Base-by-base conservation (phyloP, 2,113 vertebrate species). In the Mus pahari region DNA sequence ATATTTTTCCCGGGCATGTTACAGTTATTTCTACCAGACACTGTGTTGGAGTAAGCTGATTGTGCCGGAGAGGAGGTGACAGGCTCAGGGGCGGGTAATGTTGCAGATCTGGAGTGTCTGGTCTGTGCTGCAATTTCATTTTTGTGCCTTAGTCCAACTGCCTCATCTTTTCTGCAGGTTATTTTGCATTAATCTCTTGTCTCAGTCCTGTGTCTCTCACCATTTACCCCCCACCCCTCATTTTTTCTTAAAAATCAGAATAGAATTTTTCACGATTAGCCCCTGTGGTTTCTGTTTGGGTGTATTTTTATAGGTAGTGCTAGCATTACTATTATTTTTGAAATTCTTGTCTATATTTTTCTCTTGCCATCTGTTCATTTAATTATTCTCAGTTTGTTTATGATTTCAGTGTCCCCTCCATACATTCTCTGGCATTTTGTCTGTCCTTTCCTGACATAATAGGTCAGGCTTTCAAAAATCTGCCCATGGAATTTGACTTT, bases 361-460 rank as follows among this genome's bases (percentile, higher is more conserved):
- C 86, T 45, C 0, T 95, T 94, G 90, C 96, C 97, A 97, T 98
- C 97, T 98, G 97, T 94, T 96, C 73, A 0, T 95, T 96, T 92
- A 64, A 78, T 79, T 94, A 90, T 90, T 66, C 95, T 96, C 81
- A 75, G 92, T 83, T 58, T 96, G 95, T 95, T 97, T 92, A 95
- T 1, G 12, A 50, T 94, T 94, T 92, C 58, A 24, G 28, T 74
- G 95, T 94, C 74, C 71, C 74, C 39, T 96, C 94, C 86, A 94
- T 97, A 95, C 73, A 87, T 95, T 94, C 89, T 50, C 90, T 82
- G 68, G 92, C 86, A 83, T 92, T 92, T 96, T 92, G 92, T n/a
- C 53, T 89, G 88, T 92, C 74, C 93, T 96, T 89, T 95, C 82
- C 82, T 96, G 94, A 96, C 96, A 94, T 60, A 74, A 60, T 71